Conservation (phyloP, 2,113 vertebrate species). For the Megaceryle torquata region DNA sequence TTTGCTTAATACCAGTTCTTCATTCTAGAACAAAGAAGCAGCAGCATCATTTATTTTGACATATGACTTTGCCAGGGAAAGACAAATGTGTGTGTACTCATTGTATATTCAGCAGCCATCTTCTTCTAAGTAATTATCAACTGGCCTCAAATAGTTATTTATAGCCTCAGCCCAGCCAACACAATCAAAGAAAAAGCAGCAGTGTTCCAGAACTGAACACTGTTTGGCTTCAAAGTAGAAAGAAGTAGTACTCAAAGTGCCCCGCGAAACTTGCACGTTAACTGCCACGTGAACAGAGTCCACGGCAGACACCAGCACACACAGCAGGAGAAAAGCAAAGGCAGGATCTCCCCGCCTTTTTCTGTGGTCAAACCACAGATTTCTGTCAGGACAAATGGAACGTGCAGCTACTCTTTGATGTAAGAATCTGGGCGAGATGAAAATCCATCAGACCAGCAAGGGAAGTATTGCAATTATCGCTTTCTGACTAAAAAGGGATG, state of each 20-base stretch:
- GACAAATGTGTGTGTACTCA: neutral
- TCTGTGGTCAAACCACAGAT: neutral
- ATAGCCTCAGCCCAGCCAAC: neutral
- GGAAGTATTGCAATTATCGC: neutral
- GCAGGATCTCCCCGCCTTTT: neutral
- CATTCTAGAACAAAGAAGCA: constrained; percentile 66
- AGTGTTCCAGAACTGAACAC: neutral
- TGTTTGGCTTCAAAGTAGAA: neutral
- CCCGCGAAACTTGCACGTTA: fast-evolving
- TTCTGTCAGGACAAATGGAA: neutral
- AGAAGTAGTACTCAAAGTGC: neutral
- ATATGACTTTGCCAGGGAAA: neutral
- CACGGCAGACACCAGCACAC: neutral
- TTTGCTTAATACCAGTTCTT: constrained; percentile 75
- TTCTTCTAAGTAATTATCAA: neutral
- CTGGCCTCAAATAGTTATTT: neutral
- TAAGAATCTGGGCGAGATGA: neutral
- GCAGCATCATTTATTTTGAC: neutral
- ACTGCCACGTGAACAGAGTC: neutral
- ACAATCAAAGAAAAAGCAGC: neutral
- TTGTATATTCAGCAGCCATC: neutral
- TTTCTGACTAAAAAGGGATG: neutral
- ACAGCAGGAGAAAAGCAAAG: neutral
- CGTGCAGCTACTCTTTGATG: neutral
- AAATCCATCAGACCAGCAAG: neutral